These are phyloP conservation scores for Trichacis sp. DNA, from an alignment of 2,888 invertebrate species.

Conservation along the genomic window DNA sequence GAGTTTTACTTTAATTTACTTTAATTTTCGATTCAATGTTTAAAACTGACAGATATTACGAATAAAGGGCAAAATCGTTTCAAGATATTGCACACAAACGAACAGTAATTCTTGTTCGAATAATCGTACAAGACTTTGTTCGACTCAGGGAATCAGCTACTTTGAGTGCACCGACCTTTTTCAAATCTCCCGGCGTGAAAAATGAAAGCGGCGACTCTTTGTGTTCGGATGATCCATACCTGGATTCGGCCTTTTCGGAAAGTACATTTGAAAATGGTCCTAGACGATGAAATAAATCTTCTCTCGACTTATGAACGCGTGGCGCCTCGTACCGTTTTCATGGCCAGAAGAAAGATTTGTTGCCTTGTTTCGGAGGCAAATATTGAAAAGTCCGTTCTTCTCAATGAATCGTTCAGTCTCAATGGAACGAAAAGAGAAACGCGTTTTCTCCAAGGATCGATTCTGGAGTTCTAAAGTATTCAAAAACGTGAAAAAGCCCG, in stretches of 20 bases:
- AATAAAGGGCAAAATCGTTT: too few relatives aligned
- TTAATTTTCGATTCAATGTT: too few relatives aligned
- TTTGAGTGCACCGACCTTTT: too few relatives aligned
- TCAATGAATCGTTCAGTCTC: not conserved
- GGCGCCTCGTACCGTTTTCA: constrained; percentile 5
- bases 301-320: not conserved
- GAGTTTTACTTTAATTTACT: too few relatives aligned
- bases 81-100: too few relatives aligned
- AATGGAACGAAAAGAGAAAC: not conserved
- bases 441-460: not conserved
- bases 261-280: not conserved
- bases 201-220: constrained; percentile 12
- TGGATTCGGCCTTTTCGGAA: constrained; percentile 2
- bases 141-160: too few relatives aligned
- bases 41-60: too few relatives aligned
- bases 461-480: too few relatives aligned
- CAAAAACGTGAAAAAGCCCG: not conserved
- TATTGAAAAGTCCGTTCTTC: not conserved
- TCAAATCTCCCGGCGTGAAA: constrained; percentile 1
- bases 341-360: not conserved
- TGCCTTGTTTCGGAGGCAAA: not conserved
- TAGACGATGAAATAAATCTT: not conserved
- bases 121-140: too few relatives aligned
- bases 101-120: too few relatives aligned
- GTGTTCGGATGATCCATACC: constrained; percentile 4